A percentile compares a stretch with the other conserved stretches of the same genome.
These are phyloP conservation scores for Loxodonta africana DNA, from an alignment of 2,113 vertebrate species.

Conservation along the genomic window DNA sequence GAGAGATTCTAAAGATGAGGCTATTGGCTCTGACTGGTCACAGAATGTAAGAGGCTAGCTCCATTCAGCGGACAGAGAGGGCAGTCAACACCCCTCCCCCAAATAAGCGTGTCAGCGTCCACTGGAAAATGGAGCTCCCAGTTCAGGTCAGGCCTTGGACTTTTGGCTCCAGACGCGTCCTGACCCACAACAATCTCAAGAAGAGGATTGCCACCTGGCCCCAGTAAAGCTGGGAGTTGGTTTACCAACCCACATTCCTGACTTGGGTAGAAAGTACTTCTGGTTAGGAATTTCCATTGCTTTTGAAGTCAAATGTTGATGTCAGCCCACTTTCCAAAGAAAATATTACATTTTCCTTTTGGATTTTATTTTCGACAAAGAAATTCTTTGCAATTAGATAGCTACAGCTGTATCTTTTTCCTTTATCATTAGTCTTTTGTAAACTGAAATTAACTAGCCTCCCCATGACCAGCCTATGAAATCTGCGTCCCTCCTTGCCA, in stretches of 20 bases:
- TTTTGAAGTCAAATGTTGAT: background rate
- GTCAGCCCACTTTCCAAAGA: constrained; percentile 8
- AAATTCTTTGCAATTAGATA: constrained; percentile 39
- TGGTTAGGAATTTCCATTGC: background rate
- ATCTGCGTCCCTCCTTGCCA: constrained; percentile 4
- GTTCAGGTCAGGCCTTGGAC: background rate
- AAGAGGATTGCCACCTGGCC: background rate
- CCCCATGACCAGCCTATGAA: constrained; percentile 72
- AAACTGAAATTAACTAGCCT: constrained; percentile 74
- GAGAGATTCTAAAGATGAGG: background rate
- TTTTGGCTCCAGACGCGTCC: background rate
- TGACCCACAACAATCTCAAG: background rate
- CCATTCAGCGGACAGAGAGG: background rate
- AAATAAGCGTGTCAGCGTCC: background rate
- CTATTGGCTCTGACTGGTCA: background rate
- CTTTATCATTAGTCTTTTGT: constrained; percentile 73
- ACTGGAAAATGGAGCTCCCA: background rate
- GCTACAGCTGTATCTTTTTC: constrained; percentile 62
- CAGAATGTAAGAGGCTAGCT: background rate
- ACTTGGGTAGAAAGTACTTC: background rate
- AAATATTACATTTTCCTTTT: background rate
- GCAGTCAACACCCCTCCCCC: background rate
- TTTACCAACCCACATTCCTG: background rate
- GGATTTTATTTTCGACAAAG: constrained; percentile 41
- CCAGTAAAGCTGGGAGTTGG: background rate